Evolutionary conservation across 2,113 vertebrate genomes (phyloP).

Genomic region (Scalopus aquaticus): DNA sequence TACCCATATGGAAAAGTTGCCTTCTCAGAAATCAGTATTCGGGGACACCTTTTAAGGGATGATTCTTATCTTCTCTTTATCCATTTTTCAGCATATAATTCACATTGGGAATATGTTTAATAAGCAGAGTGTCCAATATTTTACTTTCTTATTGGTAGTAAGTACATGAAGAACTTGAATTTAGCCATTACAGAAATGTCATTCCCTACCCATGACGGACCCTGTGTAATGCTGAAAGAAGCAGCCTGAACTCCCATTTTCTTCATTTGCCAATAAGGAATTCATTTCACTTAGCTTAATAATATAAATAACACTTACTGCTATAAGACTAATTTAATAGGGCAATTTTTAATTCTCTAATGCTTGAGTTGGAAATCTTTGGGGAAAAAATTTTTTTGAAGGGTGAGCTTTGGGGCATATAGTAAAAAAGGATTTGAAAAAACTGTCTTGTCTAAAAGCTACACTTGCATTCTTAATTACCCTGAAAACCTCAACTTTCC

Average conservation of each 20-base stretch:
- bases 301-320: slow-evolving; percentile 44
- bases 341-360: slow-evolving; percentile 22
- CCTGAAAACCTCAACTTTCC: slow-evolving; percentile 32
- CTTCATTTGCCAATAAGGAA: slow-evolving; percentile 43
- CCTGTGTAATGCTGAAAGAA: not conserved
- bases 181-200: slow-evolving; percentile 44
- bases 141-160: slow-evolving; percentile 64
- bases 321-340: not conserved
- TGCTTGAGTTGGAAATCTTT: slow-evolving; percentile 22
- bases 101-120: slow-evolving; percentile 56
- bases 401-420: not conserved
- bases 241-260: slow-evolving; percentile 5
- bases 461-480: not conserved
- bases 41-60: slow-evolving; percentile 46
- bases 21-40: slow-evolving; percentile 50
- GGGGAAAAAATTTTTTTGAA: slow-evolving; percentile 41
- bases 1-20: slow-evolving; percentile 48
- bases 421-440: slow-evolving; percentile 35
- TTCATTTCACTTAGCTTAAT: slow-evolving; percentile 52
- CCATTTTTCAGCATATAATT: slow-evolving; percentile 40
- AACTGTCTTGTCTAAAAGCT: not conserved
- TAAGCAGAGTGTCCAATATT: slow-evolving; percentile 42
- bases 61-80: slow-evolving; percentile 25
- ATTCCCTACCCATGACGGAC: not conserved
- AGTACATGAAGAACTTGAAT: slow-evolving; percentile 53